Evolutionary conservation across 2,113 vertebrate genomes (phyloP).

Genomic region (mouse (Mus musculus)): GRCm39 chr7:47338001-47338500

Average conservation of each 20-base stretch:
- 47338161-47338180: background rate
- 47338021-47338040: background rate
- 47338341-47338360: background rate
- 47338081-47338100: background rate
- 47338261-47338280: background rate
- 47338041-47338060: background rate
- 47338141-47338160: background rate
- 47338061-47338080: background rate
- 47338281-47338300: background rate
- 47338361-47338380: background rate
- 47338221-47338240: background rate
- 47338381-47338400: background rate
- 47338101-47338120: background rate
- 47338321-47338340: background rate
- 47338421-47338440: background rate
- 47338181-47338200: background rate
- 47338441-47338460: background rate
- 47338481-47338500: background rate
- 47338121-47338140: background rate
- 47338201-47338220: background rate
- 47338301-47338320: background rate
- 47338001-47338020: background rate
- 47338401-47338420: background rate
- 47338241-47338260: background rate
- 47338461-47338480: background rate